These are phyloP conservation scores for Oxyura jamaicensis DNA, from an alignment of 2,113 vertebrate species.

Conservation along the genomic window DNA sequence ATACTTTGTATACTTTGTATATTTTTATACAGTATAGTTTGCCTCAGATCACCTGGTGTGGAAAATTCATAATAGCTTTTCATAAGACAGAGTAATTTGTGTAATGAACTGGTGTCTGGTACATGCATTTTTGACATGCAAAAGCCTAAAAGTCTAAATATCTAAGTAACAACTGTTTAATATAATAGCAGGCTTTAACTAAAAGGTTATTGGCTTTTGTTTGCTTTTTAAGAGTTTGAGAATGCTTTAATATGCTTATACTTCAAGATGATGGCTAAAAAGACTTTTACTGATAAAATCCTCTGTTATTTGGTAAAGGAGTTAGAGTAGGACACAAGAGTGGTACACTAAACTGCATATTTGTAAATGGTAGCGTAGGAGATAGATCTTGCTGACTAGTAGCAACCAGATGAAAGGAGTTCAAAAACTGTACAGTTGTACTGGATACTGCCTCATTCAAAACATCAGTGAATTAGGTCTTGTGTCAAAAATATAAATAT, in stretches of 20 bases:
- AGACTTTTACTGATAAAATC: background rate
- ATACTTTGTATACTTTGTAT: no score
- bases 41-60: background rate
- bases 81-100: conserved; percentile 3
- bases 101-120: background rate
- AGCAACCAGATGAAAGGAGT: background rate
- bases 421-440: background rate
- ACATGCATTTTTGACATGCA: background rate
- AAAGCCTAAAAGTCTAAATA: background rate
- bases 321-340: no score
- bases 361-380: background rate
- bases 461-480: background rate
- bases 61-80: background rate
- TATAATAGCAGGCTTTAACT: background rate
- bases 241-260: background rate
- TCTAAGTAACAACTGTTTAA: background rate
- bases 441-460: background rate
- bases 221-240: background rate
- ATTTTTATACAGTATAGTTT: background rate
- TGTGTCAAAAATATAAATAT: background rate
- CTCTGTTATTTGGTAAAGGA: background rate
- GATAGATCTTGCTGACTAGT: background rate
- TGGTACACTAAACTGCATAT: background rate
- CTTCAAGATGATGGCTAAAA: background rate
- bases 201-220: background rate